Conservation (phyloP, 2,888 invertebrate genomes). For the Crioceris asparagi region DNA sequence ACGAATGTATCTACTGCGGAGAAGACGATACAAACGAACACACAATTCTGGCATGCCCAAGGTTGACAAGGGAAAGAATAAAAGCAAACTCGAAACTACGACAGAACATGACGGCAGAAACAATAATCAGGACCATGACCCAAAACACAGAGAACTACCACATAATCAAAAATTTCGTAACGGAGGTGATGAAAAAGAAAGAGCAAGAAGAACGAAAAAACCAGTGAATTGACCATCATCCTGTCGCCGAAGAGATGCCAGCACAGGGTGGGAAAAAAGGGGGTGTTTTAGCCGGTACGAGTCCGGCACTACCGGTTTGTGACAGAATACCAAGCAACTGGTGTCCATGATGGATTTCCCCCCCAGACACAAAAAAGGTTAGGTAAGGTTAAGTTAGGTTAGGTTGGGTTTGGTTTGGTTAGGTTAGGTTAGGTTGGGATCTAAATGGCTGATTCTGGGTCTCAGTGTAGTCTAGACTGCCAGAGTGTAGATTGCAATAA, state of each 20-base stretch:
- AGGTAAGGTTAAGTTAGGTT: slow-evolving; percentile 10
- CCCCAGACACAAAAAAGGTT: slow-evolving; percentile 1
- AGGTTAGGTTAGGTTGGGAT: slow-evolving; percentile 11
- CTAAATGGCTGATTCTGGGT: too few relatives aligned
- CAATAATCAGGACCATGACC: slow-evolving; percentile 4
- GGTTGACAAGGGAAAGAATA: not conserved
- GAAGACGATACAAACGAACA: not conserved
- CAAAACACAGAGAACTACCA: not conserved
- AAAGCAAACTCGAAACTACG: not conserved
- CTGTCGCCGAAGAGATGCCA: not conserved
- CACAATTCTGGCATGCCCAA: not conserved
- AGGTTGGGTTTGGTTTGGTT: slow-evolving; percentile 9
- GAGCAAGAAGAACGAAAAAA: slow-evolving; percentile 6
- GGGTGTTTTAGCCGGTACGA: slow-evolving; percentile 5
- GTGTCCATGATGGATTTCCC: slow-evolving; percentile 3
- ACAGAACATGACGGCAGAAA: not conserved
- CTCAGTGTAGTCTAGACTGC: too few relatives aligned
- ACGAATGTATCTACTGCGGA: not conserved
- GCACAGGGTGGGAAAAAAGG: not conserved
- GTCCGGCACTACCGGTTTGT: slow-evolving; percentile 3
- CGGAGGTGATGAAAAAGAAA: slow-evolving; percentile 4
- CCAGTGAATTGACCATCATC: not conserved
- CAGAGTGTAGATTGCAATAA: too few relatives aligned
- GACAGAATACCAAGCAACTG: slow-evolving; percentile 3
- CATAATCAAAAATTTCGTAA: not conserved